These are phyloP conservation scores for Neodon shergylaensis DNA, from an alignment of 2,113 vertebrate genomes.

Conservation along the genomic window DNA sequence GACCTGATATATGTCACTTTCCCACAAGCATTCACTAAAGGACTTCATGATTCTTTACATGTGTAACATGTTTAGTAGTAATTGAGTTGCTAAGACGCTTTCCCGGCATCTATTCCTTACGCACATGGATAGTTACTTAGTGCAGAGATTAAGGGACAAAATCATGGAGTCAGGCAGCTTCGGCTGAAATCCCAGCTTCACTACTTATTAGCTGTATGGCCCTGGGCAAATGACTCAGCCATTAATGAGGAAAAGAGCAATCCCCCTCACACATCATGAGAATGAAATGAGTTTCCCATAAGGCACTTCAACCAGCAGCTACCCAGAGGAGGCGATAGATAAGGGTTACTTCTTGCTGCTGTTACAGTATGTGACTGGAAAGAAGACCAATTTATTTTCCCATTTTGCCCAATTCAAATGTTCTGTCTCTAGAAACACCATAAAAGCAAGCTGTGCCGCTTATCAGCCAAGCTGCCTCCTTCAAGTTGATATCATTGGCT, in stretches of 20 bases:
- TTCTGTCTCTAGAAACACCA: conserved; percentile 48
- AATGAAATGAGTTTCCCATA: not conserved
- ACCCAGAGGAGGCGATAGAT: not conserved
- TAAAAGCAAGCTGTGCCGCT: not conserved
- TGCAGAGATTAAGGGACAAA: not conserved
- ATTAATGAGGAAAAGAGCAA: not conserved
- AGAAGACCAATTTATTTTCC: not conserved
- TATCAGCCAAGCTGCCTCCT: conserved; percentile 50
- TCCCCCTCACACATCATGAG: not conserved
- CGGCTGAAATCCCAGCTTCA: not conserved
- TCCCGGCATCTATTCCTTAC: not conserved
- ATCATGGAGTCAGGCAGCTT: not conserved
- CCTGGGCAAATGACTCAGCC: conserved; percentile 6
- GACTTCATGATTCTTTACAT: not conserved
- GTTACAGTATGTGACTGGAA: not conserved
- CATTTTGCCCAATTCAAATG: not conserved
- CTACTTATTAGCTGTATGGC: not conserved
- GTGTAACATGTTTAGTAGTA: not conserved
- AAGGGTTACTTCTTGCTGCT: not conserved
- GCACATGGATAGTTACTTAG: not conserved
- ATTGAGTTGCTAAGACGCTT: conserved; percentile 10
- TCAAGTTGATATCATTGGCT: conserved; percentile 39
- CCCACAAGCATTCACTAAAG: not conserved
- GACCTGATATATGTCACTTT: not conserved
- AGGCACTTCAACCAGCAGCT: not conserved